Evolutionary conservation across 2,888 invertebrate genomes (phyloP), one percentile per base, ranked within the genome.

Genomic region (Neoscelio sp.): DNA sequence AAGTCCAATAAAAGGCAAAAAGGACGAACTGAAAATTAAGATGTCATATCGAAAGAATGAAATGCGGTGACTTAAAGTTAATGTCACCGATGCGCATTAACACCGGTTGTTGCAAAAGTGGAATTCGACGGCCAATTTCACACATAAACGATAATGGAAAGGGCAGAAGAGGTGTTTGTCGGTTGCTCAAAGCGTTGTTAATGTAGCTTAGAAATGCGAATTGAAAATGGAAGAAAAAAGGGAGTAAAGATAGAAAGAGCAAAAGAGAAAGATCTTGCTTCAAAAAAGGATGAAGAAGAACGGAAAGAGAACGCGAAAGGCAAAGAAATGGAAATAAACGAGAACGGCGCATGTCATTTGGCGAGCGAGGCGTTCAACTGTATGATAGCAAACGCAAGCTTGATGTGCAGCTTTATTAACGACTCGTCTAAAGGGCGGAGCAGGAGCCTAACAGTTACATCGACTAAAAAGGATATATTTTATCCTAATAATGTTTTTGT

Each of bases 131-230:
- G 71, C 26, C 42, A 76, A 80, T 80, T 76, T 28, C 46, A 18
- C 12, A 28, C 28, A 62, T 70, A 70, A 80, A 62, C 75, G 67
- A 76, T 76, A 60, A 62, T 20, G 33, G 5, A 30, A 30, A 23
- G 50, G 56, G 70, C 56, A 68, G 52, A 78, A 54, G 65, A 71
- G 64, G 58, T 62, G 78, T 78, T 78, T 60, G 83, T 60, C 78
- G 70, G 77, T 75, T 81, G 84, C 81, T 88, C 86, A 89, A 89
- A 88, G 88, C 83, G 84, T 70, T 73, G 86, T 87, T 88, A 89
- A 89, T 89, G 88, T 85, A 85, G 87, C 89, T 86, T 87, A 85
- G 86, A 88, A 83, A 86, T 85, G 83, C 82, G 73, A 80, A 81
- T 80, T 78, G 30, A 48, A 68, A 79, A 54, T 71, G 80, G 76